phyloP scores from a whole-genome alignment of 2,888 invertebrate species.

The Entomobrya multifasciata region DNA sequence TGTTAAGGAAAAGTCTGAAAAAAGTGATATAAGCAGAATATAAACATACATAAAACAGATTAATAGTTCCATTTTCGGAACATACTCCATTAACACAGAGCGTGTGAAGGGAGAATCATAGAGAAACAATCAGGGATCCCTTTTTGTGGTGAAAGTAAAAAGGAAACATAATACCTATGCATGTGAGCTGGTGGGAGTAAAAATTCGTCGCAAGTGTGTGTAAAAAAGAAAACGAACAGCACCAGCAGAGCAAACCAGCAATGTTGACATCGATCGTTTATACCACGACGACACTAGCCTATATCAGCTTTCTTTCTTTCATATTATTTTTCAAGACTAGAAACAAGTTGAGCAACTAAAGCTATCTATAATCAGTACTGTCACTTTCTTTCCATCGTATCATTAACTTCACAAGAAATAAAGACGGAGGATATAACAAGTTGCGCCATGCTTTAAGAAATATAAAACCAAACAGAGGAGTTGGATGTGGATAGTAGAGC shows the following conservation, averaged over 20 bases:
- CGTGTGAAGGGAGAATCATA: not conserved
- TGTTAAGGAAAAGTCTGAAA: not conserved
- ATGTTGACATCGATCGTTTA: constrained; percentile 2
- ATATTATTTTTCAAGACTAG: constrained; percentile 27
- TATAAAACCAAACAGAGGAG: not conserved
- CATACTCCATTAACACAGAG: not conserved
- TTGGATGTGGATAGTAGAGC: not conserved
- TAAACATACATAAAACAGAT: constrained; percentile 42
- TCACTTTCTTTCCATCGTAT: constrained; percentile 72
- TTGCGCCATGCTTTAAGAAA: not conserved
- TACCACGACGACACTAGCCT: not conserved
- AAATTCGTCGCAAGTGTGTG: constrained; percentile 3
- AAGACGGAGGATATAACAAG: constrained; percentile 21
- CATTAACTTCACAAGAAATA: constrained; percentile 69
- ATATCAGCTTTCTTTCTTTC: not conserved
- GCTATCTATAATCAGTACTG: constrained; percentile 71
- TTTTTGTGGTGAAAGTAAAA: constrained; percentile 26
- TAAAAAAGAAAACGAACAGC: not conserved
- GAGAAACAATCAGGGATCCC: not conserved
- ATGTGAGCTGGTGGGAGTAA: constrained; percentile 4
- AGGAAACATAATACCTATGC: constrained; percentile 1
- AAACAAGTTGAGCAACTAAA: constrained; percentile 57
- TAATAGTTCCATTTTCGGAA: constrained; percentile 41
- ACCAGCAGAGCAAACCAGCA: not conserved
- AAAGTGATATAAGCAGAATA: not conserved